These are phyloP conservation scores for Zapus hudsonius DNA, from an alignment of 2,113 vertebrate genomes.

Conservation along the genomic window DNA sequence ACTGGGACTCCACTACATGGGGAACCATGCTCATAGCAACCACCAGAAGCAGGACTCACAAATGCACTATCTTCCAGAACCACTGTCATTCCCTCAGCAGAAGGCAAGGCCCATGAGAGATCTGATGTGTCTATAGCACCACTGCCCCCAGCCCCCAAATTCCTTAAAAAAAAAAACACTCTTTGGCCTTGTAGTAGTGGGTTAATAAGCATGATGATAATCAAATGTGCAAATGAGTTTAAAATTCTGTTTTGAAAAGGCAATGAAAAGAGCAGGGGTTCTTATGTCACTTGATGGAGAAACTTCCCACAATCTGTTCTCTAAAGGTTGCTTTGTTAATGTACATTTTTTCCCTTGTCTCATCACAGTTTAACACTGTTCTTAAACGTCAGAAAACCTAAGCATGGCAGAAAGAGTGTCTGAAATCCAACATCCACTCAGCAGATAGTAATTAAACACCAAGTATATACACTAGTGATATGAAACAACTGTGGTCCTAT, in stretches of 20 bases:
- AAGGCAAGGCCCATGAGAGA: neutral
- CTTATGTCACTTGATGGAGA: neutral
- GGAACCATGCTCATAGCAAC: neutral
- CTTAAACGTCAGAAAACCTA: slow-evolving; percentile 28
- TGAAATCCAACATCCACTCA: neutral
- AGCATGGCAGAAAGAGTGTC: neutral
- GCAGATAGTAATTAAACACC: neutral
- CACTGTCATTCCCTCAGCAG: neutral
- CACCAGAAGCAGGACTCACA: slow-evolving; percentile 6
- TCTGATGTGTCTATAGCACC: neutral
- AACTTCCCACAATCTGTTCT: neutral
- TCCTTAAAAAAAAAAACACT: neutral
- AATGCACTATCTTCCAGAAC: neutral
- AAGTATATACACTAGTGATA: neutral
- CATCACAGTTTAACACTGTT: slow-evolving; percentile 8
- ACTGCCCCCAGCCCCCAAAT: neutral
- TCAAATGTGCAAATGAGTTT: neutral
- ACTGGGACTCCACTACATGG: neutral
- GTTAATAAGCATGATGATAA: neutral
- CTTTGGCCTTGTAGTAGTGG: neutral
- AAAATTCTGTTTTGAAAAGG: neutral
- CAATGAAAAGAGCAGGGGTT: neutral
- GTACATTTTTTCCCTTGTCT: neutral
- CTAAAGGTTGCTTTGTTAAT: slow-evolving; percentile 43
- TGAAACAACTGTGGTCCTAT: neutral